Conservation (phyloP, 2,113 vertebrate species). For the Python bivittatus region DNA sequence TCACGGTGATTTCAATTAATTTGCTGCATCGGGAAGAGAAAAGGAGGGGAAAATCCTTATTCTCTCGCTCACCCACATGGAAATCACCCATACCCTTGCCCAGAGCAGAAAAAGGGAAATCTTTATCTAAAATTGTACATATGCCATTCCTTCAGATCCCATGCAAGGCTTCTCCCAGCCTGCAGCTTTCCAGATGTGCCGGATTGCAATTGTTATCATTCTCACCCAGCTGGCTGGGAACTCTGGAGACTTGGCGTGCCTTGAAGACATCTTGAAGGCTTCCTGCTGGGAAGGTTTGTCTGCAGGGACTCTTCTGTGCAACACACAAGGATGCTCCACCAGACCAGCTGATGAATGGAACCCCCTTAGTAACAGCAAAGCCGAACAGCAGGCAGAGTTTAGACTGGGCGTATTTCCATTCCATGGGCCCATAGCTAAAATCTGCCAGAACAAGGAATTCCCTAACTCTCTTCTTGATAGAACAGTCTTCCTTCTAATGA, state of each 20-base stretch:
- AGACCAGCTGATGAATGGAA: background rate
- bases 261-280: background rate
- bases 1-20: constrained; percentile 78
- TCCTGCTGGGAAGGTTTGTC: background rate
- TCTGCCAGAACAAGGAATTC: no score
- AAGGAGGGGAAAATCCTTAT: constrained; percentile 25
- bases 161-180: background rate
- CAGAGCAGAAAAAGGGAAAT: background rate
- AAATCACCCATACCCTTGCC: background rate
- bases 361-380: background rate
- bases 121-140: background rate
- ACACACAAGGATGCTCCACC: background rate
- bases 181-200: background rate
- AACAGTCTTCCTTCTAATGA: no score
- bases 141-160: background rate
- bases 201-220: background rate
- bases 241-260: background rate
- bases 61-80: background rate
- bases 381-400: no score
- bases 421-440: no score
- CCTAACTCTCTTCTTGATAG: no score
- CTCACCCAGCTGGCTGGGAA: background rate
- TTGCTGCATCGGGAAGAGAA: constrained; percentile 59
- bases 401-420: no score
- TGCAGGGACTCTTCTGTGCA: background rate